A percentile compares a stretch with the other conserved stretches of the same genome.
Conservation (phyloP, 2,113 vertebrate species). For the Oryctolagus cuniculus region mOryCun1.1 NC_091441.1:34692501-34693000, state of each 20-base stretch:
- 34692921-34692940: not conserved
- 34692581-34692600: not conserved
- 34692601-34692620: not conserved
- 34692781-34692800: not conserved
- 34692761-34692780: not conserved
- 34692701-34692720: slow-evolving; percentile 6
- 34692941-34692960: not conserved
- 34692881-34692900: not conserved
- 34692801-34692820: not conserved
- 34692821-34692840: not conserved
- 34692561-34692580: not conserved
- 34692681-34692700: not conserved
- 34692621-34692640: not conserved
- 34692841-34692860: slow-evolving; percentile 33
- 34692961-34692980: not conserved
- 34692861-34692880: not conserved
- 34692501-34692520: not conserved
- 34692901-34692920: not conserved
- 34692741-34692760: not conserved
- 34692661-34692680: not conserved
- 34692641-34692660: not conserved
- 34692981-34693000: not conserved
- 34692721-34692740: not conserved
- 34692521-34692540: not conserved
- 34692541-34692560: not conserved